phyloP scores from a whole-genome alignment of 2,797 vertebrate genomes.

The Tragelaphus oryx region DNA sequence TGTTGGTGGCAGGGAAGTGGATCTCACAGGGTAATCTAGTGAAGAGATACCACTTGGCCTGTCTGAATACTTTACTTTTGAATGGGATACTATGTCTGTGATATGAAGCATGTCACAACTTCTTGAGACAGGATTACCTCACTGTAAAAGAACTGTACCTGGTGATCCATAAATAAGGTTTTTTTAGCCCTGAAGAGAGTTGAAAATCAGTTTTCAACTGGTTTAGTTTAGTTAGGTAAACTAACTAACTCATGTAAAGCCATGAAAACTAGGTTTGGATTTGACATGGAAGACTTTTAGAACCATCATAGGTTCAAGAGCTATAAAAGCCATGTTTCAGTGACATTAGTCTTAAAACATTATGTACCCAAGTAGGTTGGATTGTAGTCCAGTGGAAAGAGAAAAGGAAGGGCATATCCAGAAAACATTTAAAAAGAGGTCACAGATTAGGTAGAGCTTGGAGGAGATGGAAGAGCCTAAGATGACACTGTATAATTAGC shows the following conservation, averaged over 20 bases:
- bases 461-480: neutral
- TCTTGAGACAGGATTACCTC: neutral
- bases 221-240: neutral
- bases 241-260: neutral
- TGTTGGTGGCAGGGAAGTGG: neutral
- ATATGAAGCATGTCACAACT: neutral
- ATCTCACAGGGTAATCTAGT: neutral
- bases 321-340: neutral
- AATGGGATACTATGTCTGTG: neutral
- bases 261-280: neutral
- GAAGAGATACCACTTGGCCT: neutral
- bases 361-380: neutral
- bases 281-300: neutral
- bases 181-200: neutral
- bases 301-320: neutral
- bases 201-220: neutral
- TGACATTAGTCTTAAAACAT: neutral
- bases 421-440: neutral
- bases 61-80: neutral
- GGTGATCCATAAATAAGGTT: neutral
- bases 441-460: neutral
- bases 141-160: neutral
- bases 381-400: neutral
- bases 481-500: neutral
- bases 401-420: neutral